phyloP scores from a whole-genome alignment of 2,113 vertebrate species.

The Oxyura jamaicensis region DNA sequence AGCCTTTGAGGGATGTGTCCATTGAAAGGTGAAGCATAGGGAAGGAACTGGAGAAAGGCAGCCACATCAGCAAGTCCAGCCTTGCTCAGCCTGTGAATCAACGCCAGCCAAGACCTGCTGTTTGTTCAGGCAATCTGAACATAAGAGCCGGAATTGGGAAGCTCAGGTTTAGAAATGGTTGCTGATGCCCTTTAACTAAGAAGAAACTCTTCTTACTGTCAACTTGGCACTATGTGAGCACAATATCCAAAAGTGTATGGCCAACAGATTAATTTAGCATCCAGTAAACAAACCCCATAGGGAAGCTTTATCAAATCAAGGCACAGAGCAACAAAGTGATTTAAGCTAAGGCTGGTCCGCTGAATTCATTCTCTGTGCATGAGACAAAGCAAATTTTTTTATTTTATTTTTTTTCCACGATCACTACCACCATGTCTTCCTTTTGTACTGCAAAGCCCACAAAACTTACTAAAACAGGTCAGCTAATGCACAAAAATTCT shows the following conservation, averaged over 20 bases:
- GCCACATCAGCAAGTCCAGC: background rate
- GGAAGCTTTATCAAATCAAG: background rate
- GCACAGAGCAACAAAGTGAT: background rate
- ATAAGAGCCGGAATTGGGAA: background rate
- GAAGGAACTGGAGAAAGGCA: background rate
- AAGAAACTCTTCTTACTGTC: background rate
- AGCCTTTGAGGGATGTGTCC: background rate
- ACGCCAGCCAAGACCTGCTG: background rate
- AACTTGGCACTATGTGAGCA: background rate
- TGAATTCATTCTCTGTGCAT: background rate
- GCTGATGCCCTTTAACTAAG: background rate
- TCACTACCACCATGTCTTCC: background rate
- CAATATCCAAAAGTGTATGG: background rate
- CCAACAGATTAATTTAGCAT: conserved; percentile 4
- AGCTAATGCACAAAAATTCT: background rate
- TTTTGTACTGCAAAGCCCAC: background rate
- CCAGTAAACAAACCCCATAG: background rate
- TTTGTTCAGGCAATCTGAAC: background rate
- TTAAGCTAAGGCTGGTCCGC: background rate
- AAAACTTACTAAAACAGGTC: conserved; percentile 23
- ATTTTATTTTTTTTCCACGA: background rate
- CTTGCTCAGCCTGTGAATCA: background rate
- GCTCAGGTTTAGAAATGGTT: background rate
- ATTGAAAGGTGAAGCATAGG: background rate
- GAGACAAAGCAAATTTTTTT: background rate